Evolutionary conservation across 2,888 invertebrate genomes (phyloP).

Genomic region (Eupithecia insigniata): DNA sequence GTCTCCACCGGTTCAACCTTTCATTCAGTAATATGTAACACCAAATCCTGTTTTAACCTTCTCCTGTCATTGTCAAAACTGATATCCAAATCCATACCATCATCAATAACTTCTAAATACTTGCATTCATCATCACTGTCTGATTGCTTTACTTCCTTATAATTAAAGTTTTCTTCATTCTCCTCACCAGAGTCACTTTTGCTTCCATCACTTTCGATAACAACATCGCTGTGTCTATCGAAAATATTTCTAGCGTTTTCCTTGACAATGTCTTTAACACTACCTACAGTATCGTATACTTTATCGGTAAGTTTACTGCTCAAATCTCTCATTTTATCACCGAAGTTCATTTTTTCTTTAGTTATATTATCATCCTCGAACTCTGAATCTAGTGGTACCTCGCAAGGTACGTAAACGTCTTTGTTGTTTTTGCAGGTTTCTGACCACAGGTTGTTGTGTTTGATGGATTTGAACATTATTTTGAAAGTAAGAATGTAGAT

Average conservation of each 20-base stretch:
- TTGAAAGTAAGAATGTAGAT: slow-evolving; percentile 75
- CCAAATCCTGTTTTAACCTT: slow-evolving; percentile 36
- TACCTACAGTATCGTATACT: slow-evolving; percentile 70
- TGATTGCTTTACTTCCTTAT: slow-evolving; percentile 59
- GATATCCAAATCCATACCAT: slow-evolving; percentile 69
- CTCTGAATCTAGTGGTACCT: slow-evolving; percentile 68
- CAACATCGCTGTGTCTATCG: slow-evolving; percentile 60
- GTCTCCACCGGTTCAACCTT: not conserved
- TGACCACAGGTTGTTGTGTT: slow-evolving; percentile 53
- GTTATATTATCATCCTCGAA: slow-evolving; percentile 55
- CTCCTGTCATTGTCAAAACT: slow-evolving; percentile 46
- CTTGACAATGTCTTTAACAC: slow-evolving; percentile 61
- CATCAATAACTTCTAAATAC: slow-evolving; percentile 77
- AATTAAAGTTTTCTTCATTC: slow-evolving; percentile 40
- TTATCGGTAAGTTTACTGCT: slow-evolving; percentile 64
- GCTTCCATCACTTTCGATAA: slow-evolving; percentile 53
- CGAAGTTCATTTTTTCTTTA: slow-evolving; percentile 53
- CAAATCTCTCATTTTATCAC: slow-evolving; percentile 65
- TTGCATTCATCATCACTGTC: slow-evolving; percentile 72
- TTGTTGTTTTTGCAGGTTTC: slow-evolving; percentile 51
- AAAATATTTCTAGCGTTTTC: slow-evolving; percentile 63
- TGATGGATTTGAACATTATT: slow-evolving; percentile 73
- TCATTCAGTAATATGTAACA: slow-evolving; percentile 52
- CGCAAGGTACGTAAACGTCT: slow-evolving; percentile 71
- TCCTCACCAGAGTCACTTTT: slow-evolving; percentile 51